These are phyloP conservation scores for Scomber scombrus DNA, from an alignment of 2,113 vertebrate species.

Conservation along the genomic window DNA sequence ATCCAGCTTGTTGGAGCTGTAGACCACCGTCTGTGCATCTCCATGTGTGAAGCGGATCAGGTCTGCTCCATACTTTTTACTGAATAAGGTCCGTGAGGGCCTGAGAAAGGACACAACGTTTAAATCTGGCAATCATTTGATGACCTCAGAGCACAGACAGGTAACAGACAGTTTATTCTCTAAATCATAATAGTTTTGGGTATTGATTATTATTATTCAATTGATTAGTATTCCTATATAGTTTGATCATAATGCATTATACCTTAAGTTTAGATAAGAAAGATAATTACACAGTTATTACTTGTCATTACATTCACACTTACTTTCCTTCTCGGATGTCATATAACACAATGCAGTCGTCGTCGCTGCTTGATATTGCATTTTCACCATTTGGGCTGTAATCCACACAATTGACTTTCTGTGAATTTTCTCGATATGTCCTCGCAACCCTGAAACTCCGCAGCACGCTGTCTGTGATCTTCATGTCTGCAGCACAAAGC, in stretches of 20 bases:
- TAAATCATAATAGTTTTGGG: too few species aligned
- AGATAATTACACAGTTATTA: neutral
- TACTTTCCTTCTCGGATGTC: slow-evolving; percentile 97
- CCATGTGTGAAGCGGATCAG: slow-evolving; percentile 96
- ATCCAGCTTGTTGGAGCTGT: slow-evolving; percentile 99
- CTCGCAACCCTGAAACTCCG: slow-evolving; percentile 97
- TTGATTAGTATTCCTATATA: neutral
- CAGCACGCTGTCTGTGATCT: slow-evolving; percentile 94
- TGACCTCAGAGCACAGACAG: neutral
- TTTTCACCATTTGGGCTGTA: slow-evolving; percentile 96
- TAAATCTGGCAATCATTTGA: neutral
- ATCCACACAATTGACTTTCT: slow-evolving; percentile 97
- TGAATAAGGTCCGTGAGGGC: slow-evolving; percentile 93
- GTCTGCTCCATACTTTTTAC: slow-evolving; percentile 99
- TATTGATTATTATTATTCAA: neutral
- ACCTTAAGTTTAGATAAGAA: neutral
- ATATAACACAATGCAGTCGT: slow-evolving; percentile 97
- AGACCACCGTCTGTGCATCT: slow-evolving; percentile 92
- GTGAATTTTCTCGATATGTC: slow-evolving; percentile 92
- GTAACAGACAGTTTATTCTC: neutral
- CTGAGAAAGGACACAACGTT: slow-evolving; percentile 73
- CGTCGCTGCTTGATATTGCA: slow-evolving; percentile 96
- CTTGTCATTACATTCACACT: slow-evolving; percentile 48
- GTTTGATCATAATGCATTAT: neutral
- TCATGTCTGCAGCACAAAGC: slow-evolving; percentile 83